A percentile compares a stretch with the other conserved stretches of the same genome.
Evolutionary conservation across 2,113 vertebrate species (phyloP).

Genomic region (Colius striatus): DNA sequence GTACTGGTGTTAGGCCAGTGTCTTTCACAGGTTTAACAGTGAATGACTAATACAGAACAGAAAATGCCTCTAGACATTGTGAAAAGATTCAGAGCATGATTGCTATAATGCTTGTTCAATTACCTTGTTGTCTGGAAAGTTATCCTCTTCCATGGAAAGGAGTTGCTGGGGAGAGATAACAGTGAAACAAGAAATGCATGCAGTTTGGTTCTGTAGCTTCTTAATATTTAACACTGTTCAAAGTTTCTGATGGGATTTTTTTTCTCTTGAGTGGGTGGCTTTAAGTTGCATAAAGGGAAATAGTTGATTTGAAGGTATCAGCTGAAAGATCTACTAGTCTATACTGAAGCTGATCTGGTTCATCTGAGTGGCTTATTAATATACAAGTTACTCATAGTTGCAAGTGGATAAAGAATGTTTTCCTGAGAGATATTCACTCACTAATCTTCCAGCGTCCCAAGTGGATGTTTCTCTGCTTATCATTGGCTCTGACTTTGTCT

Average conservation of each 20-base stretch:
- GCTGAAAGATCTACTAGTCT: background rate
- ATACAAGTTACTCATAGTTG: background rate
- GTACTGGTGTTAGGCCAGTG: background rate
- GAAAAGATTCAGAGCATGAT: background rate
- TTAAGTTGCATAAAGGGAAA: background rate
- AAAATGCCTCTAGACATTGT: background rate
- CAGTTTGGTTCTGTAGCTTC: background rate
- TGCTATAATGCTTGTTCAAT: slow-evolving; percentile 4
- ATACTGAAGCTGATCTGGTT: background rate
- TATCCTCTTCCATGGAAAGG: background rate
- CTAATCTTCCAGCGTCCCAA: background rate
- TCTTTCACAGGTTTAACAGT: background rate
- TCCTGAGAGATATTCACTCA: background rate
- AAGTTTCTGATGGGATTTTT: background rate
- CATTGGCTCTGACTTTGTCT: background rate
- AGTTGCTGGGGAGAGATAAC: background rate
- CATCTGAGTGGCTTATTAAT: background rate
- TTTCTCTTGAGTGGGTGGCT: background rate
- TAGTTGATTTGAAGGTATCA: background rate
- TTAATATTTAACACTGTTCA: background rate
- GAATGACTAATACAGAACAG: background rate
- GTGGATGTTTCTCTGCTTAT: background rate
- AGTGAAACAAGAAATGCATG: background rate
- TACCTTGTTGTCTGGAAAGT: background rate
- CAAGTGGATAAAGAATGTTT: background rate